phyloP scores from a whole-genome alignment of 2,113 vertebrate genomes.

The Chionodraco myersi region DNA sequence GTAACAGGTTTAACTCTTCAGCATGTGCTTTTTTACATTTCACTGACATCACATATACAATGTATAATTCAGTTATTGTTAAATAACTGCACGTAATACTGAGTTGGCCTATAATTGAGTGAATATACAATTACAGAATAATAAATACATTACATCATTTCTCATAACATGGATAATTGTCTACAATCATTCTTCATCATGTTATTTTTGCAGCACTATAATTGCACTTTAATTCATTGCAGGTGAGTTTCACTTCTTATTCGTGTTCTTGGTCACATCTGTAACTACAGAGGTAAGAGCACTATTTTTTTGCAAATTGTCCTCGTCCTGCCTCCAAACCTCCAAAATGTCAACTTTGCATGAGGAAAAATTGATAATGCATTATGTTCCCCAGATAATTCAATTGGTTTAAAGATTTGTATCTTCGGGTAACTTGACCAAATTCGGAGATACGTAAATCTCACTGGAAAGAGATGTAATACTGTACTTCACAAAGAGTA shows the following conservation, averaged over 20 bases:
- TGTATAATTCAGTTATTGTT: constrained; percentile 12
- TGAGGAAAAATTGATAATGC: not conserved
- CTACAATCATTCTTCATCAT: constrained; percentile 61
- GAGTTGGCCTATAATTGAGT: constrained; percentile 18
- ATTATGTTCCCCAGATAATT: not conserved
- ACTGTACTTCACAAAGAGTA: not conserved
- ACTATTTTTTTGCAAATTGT: not conserved
- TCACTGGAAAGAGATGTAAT: not conserved
- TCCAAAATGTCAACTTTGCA: not conserved
- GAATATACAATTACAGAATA: constrained; percentile 45
- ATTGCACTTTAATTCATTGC: constrained; percentile 41
- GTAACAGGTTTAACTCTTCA: not conserved
- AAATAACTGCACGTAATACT: constrained; percentile 30
- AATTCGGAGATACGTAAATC: not conserved
- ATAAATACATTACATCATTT: constrained; percentile 66
- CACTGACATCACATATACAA: constrained; percentile 9
- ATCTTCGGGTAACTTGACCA: not conserved
- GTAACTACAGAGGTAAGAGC: constrained; percentile 19
- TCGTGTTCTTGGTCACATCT: not conserved
- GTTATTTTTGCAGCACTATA: constrained; percentile 37
- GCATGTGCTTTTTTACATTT: not conserved
- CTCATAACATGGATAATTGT: constrained; percentile 29
- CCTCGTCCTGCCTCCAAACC: not conserved
- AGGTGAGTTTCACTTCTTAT: not conserved
- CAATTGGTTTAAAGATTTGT: not conserved